These are phyloP conservation scores for Lagorchestes hirsutus DNA, from an alignment of 2,797 vertebrate genomes.

Conservation along the genomic window DNA sequence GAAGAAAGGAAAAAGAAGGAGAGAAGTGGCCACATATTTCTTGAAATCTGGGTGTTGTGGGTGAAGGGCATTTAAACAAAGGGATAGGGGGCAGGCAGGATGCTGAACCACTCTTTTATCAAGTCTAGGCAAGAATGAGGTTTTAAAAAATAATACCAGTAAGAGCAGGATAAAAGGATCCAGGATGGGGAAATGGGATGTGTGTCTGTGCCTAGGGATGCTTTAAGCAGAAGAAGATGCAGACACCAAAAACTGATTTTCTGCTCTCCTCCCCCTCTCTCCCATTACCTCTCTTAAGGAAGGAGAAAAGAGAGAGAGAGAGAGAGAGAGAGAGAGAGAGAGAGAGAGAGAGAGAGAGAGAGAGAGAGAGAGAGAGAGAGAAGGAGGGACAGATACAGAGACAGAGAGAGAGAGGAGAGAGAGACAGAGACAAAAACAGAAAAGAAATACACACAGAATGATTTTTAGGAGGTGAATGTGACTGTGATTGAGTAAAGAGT, in stretches of 20 bases:
- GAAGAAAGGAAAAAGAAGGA: neutral
- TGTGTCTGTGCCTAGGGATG: neutral
- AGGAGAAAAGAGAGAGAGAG: neutral
- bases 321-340: too few species aligned
- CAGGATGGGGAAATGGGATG: neutral
- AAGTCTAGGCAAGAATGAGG: neutral
- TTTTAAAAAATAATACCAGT: neutral
- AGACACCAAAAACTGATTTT: neutral
- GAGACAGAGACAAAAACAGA: too few species aligned
- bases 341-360: fast-evolving
- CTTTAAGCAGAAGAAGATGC: neutral
- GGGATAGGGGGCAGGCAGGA: neutral
- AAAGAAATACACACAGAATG: neutral
- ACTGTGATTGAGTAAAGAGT: neutral
- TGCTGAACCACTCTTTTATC: neutral
- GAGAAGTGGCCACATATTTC: neutral
- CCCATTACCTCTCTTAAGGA: neutral
- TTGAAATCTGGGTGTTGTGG: neutral
- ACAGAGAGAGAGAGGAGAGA: too few species aligned
- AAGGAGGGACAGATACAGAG: fast-evolving
- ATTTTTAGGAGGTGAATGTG: neutral
- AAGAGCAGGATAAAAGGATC: neutral
- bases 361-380: neutral
- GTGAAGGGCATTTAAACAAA: neutral
- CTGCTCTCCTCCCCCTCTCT: neutral